These are phyloP conservation scores for Lepus timidus DNA, from an alignment of 2,113 vertebrate species.

Conservation along the genomic window DNA sequence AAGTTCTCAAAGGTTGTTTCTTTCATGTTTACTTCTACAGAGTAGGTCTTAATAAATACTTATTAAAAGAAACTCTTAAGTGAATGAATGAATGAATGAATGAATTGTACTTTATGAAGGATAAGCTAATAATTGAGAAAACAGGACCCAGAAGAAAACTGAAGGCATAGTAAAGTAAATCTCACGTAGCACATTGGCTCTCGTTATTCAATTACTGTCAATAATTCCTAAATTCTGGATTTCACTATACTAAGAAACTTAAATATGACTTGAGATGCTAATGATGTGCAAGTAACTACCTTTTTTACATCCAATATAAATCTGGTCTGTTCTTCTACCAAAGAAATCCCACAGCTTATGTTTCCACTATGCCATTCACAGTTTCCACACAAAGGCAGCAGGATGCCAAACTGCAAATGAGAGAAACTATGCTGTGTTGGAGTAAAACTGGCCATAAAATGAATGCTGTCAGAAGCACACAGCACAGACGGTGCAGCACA, in stretches of 20 bases:
- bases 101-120: not conserved
- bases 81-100: not conserved
- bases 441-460: not conserved
- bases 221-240: not conserved
- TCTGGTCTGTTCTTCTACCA: not conserved
- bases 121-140: not conserved
- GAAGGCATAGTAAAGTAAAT: not conserved
- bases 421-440: not conserved
- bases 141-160: not conserved
- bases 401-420: not conserved
- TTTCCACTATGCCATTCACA: slow-evolving; percentile 33
- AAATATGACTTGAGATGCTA: slow-evolving; percentile 21
- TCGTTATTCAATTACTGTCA: not conserved
- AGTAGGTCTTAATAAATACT: not conserved
- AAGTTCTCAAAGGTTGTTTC: not conserved
- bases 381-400: slow-evolving; percentile 36
- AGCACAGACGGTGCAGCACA: not conserved
- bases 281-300: not conserved
- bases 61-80: not conserved
- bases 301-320: not conserved
- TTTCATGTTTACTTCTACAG: not conserved
- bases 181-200: not conserved
- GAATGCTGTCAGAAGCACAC: not conserved
- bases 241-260: not conserved
- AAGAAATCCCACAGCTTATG: slow-evolving; percentile 12